These are phyloP conservation scores for Tor tambroides DNA, from an alignment of 2,113 vertebrate species.

Conservation along the genomic window DNA sequence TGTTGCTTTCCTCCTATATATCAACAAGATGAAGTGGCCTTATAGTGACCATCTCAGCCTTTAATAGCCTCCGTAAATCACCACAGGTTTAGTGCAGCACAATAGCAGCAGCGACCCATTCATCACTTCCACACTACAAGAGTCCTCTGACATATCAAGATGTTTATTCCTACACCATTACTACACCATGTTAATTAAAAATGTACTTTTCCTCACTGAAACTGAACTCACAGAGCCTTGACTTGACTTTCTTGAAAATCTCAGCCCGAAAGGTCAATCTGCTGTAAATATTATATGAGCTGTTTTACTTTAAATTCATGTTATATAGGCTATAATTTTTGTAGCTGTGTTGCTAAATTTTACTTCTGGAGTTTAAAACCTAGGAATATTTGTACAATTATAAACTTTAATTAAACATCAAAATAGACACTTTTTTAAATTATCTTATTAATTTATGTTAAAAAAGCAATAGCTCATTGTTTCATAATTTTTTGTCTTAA, in stretches of 20 bases:
- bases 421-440: not conserved
- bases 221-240: not conserved
- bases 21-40: slow-evolving; percentile 77
- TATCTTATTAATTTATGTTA: too few species aligned
- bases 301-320: too few species aligned
- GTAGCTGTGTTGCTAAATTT: too few species aligned
- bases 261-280: not conserved
- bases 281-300: too few species aligned
- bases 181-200: not conserved
- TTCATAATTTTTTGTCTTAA: too few species aligned
- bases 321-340: too few species aligned
- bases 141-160: slow-evolving; percentile 70
- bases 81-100: slow-evolving; percentile 62
- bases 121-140: slow-evolving; percentile 62
- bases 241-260: not conserved
- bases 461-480: too few species aligned
- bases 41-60: slow-evolving; percentile 71
- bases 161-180: slow-evolving; percentile 71
- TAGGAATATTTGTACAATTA: not conserved
- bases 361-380: too few species aligned
- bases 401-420: not conserved
- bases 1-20: slow-evolving; percentile 59
- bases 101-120: slow-evolving; percentile 60
- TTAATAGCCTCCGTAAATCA: slow-evolving; percentile 79
- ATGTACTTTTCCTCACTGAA: not conserved